Percentiles rank a stretch among this genome's conserved stretches.
Conservation (phyloP, 2,113 vertebrate species). For the Grantiella picta region DNA sequence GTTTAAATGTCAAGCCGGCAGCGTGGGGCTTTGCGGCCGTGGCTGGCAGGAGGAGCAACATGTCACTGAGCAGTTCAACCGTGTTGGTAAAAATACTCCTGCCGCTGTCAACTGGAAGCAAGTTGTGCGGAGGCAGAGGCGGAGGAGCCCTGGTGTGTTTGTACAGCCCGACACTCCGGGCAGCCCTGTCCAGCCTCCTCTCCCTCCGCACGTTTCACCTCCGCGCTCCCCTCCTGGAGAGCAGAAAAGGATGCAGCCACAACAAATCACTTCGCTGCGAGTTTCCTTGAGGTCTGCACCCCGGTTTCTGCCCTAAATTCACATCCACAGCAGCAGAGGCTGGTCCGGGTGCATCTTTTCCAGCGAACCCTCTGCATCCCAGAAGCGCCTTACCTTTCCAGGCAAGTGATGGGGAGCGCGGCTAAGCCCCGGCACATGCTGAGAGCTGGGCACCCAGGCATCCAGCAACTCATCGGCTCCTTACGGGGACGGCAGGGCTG, state of each 20-base stretch:
- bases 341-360: background rate
- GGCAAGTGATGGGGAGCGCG: slow-evolving; percentile 77
- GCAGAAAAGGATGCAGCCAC: background rate
- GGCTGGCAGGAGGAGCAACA: background rate
- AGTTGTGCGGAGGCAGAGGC: background rate
- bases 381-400: slow-evolving; percentile 84
- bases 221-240: background rate
- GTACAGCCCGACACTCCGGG: background rate
- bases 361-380: background rate
- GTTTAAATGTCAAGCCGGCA: background rate
- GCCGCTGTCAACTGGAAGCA: background rate
- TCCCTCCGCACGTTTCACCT: background rate
- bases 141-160: background rate
- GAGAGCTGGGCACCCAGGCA: slow-evolving; percentile 1
- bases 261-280: accelerated
- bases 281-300: background rate
- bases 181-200: background rate
- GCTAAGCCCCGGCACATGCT: slow-evolving; percentile 84
- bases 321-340: background rate
- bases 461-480: slow-evolving; percentile 1
- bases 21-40: background rate
- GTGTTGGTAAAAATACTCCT: background rate
- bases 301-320: background rate
- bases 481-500: accelerated
- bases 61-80: background rate